Conservation (phyloP, 1,140 invertebrate genomes). For the Phymorhynchus buccinoides region DNA sequence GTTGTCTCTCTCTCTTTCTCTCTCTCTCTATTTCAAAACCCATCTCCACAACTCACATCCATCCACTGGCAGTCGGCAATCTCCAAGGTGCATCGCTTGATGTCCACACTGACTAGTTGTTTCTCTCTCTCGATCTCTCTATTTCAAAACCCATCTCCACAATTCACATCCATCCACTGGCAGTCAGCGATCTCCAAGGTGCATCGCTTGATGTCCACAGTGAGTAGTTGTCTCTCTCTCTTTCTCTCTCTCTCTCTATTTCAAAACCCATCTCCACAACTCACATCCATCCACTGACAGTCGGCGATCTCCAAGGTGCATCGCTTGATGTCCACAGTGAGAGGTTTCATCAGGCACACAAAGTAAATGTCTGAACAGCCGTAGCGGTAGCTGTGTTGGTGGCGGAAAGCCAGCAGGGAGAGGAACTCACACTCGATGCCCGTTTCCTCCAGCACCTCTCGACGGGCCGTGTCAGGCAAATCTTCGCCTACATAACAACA, state of each 20-base stretch:
- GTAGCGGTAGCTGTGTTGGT: slow-evolving; percentile 80
- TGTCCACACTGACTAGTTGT: too few species aligned
- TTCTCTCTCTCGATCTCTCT: slow-evolving; percentile 76
- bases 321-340: slow-evolving; percentile 77
- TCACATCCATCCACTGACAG: slow-evolving; percentile 83
- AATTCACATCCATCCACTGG: slow-evolving; percentile 82
- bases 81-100: too few species aligned
- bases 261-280: too few species aligned
- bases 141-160: too few species aligned
- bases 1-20: too few species aligned
- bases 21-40: too few species aligned
- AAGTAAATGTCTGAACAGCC: slow-evolving; percentile 90
- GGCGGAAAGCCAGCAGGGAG: slow-evolving; percentile 84
- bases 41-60: too few species aligned
- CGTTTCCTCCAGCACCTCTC: slow-evolving; percentile 93
- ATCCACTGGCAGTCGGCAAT: too few species aligned
- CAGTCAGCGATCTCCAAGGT: slow-evolving; percentile 83
- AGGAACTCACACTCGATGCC: slow-evolving; percentile 84
- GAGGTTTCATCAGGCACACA: slow-evolving; percentile 82
- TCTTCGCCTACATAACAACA: slow-evolving; percentile 81
- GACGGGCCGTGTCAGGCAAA: slow-evolving; percentile 82
- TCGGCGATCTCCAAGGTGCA: slow-evolving; percentile 84
- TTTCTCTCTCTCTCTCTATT: too few species aligned
- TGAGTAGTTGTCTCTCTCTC: slow-evolving; percentile 79
- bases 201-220: slow-evolving; percentile 79